These are phyloP conservation scores for Platichthys flesus DNA, from an alignment of 2,113 vertebrate species.

Conservation along the genomic window DNA sequence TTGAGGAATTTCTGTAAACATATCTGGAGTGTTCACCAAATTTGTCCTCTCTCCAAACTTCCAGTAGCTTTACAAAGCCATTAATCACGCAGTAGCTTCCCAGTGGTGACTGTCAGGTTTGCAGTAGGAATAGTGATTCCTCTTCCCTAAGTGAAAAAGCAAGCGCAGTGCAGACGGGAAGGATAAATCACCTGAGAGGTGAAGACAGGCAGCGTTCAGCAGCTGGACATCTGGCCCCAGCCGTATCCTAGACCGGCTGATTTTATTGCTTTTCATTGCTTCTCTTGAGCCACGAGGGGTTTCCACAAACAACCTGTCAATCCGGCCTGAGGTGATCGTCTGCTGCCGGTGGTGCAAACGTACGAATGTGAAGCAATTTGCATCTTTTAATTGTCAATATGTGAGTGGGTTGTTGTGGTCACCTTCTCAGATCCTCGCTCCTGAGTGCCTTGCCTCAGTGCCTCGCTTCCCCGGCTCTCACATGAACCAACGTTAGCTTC, in stretches of 20 bases:
- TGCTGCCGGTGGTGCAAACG: slow-evolving; percentile 50
- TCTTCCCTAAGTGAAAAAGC: slow-evolving; percentile 83
- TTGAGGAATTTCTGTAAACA: slow-evolving; percentile 73
- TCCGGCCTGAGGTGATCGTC: slow-evolving; percentile 58
- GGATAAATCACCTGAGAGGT: slow-evolving; percentile 78
- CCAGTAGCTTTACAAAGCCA: slow-evolving; percentile 77
- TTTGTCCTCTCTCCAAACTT: slow-evolving; percentile 67
- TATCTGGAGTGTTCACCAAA: slow-evolving; percentile 73
- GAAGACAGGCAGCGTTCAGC: slow-evolving; percentile 80
- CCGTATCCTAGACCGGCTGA: slow-evolving; percentile 64
- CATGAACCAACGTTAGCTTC: no score
- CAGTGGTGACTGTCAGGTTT: slow-evolving; percentile 76
- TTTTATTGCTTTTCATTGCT: slow-evolving; percentile 85
- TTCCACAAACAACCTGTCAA: slow-evolving; percentile 69
- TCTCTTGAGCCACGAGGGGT: slow-evolving; percentile 68
- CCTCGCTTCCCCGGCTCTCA: no score
- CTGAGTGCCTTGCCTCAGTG: no score
- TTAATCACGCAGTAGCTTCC: slow-evolving; percentile 79
- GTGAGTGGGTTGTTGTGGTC: neutral
- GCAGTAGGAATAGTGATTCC: slow-evolving; percentile 73
- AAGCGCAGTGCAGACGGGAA: slow-evolving; percentile 76
- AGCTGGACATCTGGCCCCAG: slow-evolving; percentile 76
- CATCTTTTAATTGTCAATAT: neutral
- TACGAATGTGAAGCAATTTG: neutral
- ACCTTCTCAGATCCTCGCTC: neutral